These are phyloP conservation scores for Prinia subflava DNA, from an alignment of 2,113 vertebrate genomes.

Conservation along the genomic window DNA sequence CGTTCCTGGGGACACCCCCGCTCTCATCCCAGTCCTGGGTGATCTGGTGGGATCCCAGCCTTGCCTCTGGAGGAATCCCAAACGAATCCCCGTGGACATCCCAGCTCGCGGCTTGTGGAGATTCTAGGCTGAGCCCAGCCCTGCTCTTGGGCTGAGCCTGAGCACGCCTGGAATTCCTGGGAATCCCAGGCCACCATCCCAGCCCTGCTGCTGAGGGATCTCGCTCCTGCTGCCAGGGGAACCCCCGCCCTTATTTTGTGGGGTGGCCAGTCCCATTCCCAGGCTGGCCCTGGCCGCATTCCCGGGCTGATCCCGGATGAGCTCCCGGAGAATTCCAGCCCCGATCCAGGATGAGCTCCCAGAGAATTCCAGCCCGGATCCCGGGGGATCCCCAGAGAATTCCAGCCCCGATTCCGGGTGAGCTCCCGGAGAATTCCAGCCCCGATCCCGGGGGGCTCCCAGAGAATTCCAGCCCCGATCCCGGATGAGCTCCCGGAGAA, in stretches of 20 bases:
- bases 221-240: too few relatives aligned
- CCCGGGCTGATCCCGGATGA: background rate
- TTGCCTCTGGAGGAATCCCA: background rate
- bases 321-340: background rate
- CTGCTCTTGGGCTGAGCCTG: background rate
- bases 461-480: background rate
- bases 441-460: too few relatives aligned
- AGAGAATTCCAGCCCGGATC: background rate
- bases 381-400: too few relatives aligned
- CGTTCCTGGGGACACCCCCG: background rate
- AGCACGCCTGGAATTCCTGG: too few relatives aligned
- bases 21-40: rapidly evolving
- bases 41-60: background rate
- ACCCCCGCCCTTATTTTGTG: background rate
- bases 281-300: background rate
- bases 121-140: background rate
- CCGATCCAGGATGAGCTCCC: rapidly evolving
- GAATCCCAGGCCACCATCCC: background rate
- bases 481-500: rapidly evolving
- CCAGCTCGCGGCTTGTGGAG: too few relatives aligned
- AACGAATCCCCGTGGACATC: rapidly evolving
- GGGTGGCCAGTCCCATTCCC: background rate
- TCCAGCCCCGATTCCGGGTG: background rate
- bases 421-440: too few relatives aligned
- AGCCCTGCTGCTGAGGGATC: background rate